A percentile compares a stretch with the other conserved stretches of the same genome.
Evolutionary conservation across 2,113 vertebrate species (phyloP).

Genomic region (Etheostoma spectabile): DNA sequence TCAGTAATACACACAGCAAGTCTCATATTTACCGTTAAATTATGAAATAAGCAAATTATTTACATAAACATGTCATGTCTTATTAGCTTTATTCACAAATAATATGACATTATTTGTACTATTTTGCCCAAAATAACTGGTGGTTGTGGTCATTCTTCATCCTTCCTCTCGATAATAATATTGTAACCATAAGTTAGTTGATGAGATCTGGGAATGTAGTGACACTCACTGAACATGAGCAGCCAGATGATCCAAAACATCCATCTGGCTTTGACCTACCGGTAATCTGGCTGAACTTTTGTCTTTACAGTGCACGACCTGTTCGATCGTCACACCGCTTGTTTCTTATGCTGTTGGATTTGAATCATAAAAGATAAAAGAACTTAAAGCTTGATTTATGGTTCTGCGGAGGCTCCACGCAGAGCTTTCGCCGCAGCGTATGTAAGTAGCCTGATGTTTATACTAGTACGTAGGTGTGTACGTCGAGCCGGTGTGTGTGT

Average conservation of each 20-base stretch:
- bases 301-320: background rate
- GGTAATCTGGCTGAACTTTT: background rate
- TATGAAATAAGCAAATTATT: background rate
- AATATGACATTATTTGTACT: background rate
- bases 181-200: background rate
- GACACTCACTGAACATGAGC: background rate
- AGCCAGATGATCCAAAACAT: background rate
- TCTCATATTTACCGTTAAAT: background rate
- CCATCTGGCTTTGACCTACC: background rate
- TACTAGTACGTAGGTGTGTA: too few species aligned
- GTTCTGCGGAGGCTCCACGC: too few species aligned
- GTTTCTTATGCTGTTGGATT: too few species aligned
- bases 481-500: too few species aligned
- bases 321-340: background rate
- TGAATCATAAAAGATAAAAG: too few species aligned
- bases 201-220: background rate
- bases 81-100: background rate
- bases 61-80: background rate
- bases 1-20: background rate
- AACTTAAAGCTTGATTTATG: too few species aligned
- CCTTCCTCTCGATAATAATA: background rate
- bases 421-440: too few species aligned
- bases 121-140: background rate
- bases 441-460: too few species aligned
- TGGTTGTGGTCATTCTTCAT: background rate